Evolutionary conservation across 2,888 invertebrate genomes (phyloP).

Genomic region (Lasioglossum calceatum): DNA sequence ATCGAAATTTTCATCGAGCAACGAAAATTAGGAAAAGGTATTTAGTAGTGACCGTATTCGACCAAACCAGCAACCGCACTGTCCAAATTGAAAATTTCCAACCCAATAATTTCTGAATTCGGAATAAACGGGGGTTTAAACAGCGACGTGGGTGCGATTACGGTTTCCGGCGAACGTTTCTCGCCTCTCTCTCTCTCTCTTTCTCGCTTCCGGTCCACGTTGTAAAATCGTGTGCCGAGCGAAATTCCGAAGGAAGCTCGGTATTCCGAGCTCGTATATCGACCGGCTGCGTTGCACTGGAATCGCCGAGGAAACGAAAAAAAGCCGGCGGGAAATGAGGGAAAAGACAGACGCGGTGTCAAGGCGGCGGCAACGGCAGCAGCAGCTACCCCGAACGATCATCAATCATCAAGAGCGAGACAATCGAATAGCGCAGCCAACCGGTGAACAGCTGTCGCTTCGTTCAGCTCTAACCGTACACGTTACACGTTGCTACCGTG

Average conservation of each 20-base stretch:
- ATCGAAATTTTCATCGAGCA: too few relatives aligned
- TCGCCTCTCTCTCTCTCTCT: not conserved
- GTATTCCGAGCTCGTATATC: conserved; percentile 46
- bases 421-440: conserved; percentile 86
- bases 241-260: conserved; percentile 36
- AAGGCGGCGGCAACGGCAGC: conserved; percentile 76
- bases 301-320: conserved; percentile 69
- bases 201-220: conserved; percentile 1
- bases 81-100: not conserved
- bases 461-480: conserved; percentile 80
- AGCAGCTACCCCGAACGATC: conserved; percentile 86
- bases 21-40: not conserved
- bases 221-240: conserved; percentile 14
- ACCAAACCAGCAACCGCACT: not conserved
- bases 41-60: not conserved
- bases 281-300: conserved; percentile 63
- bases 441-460: conserved; percentile 87
- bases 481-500: conserved; percentile 76
- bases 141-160: not conserved
- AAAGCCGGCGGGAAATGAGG: conserved; percentile 68
- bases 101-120: conserved; percentile 1
- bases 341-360: conserved; percentile 75
- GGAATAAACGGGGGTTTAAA: not conserved
- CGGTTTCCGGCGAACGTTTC: not conserved
- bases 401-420: conserved; percentile 87